These are phyloP conservation scores for Ctenodactylus gundi DNA, from an alignment of 2,113 vertebrate genomes.

Conservation along the genomic window DNA sequence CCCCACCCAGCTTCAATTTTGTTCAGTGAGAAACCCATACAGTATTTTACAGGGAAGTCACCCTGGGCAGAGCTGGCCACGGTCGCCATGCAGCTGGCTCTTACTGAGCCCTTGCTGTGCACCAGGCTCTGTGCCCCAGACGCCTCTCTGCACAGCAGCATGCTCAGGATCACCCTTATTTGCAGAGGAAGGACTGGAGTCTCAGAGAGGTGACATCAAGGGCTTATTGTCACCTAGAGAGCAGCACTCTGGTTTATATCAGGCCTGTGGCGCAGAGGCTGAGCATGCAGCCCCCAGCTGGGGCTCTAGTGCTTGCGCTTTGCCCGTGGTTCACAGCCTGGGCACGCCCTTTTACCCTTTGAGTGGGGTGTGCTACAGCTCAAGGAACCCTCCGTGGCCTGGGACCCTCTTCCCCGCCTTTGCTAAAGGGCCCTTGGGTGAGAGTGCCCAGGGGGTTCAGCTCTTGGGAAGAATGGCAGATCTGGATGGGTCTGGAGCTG, in stretches of 20 bases:
- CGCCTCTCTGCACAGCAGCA: background rate
- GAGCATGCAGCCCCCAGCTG: background rate
- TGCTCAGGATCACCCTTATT: accelerated
- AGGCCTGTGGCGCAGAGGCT: background rate
- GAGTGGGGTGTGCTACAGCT: background rate
- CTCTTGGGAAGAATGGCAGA: background rate
- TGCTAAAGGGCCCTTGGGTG: background rate
- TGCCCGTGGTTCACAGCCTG: too few relatives aligned
- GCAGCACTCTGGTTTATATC: accelerated
- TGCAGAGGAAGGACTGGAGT: background rate
- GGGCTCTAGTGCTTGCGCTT: background rate
- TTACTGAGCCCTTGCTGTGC: background rate
- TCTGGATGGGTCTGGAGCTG: background rate
- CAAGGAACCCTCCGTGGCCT: background rate
- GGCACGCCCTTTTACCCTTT: background rate
- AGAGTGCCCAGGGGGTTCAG: background rate
- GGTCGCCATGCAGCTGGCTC: background rate
- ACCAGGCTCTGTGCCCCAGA: background rate
- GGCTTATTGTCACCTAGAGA: background rate
- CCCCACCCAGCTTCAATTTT: too few relatives aligned
- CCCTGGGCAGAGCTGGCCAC: background rate
- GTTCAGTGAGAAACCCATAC: background rate
- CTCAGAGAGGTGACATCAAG: background rate
- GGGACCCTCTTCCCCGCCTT: accelerated
- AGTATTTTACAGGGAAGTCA: background rate